These are phyloP conservation scores for Bubo blakistoni DNA, from an alignment of 2,113 vertebrate genomes.

Conservation along the genomic window DNA sequence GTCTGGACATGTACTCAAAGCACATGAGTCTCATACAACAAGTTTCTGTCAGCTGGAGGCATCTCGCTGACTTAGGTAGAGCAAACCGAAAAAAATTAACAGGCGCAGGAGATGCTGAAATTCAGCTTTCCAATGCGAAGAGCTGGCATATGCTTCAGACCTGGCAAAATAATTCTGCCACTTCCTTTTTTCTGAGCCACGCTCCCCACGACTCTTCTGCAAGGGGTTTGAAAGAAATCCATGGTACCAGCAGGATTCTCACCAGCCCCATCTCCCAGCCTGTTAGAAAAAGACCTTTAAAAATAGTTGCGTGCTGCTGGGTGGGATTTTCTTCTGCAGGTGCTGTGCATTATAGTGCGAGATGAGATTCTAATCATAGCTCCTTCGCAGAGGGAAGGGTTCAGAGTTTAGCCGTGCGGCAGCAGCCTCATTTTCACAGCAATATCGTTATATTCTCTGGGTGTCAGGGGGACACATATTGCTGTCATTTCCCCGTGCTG, in stretches of 20 bases:
- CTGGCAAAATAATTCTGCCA: background rate
- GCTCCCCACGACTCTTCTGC: background rate
- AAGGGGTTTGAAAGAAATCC: background rate
- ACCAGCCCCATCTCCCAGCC: conserved; percentile 16
- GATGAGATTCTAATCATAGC: conserved; percentile 64
- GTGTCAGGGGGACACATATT: conserved; percentile 46
- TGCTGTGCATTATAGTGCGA: background rate
- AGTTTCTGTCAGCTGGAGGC: background rate
- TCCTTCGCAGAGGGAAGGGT: conserved; percentile 18
- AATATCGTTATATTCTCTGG: background rate
- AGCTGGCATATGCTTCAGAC: background rate
- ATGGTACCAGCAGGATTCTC: background rate
- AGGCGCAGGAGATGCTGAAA: background rate
- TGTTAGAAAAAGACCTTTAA: background rate
- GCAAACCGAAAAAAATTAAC: background rate
- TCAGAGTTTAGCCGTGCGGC: conserved; percentile 23
- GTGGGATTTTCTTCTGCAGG: conserved; percentile 56
- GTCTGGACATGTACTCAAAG: background rate
- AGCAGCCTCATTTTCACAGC: conserved; percentile 53
- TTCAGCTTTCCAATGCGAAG: background rate
- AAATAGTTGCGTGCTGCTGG: conserved; percentile 32
- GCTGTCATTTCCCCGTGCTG: background rate
- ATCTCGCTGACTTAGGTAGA: background rate
- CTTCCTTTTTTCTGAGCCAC: background rate
- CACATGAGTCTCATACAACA: background rate